Base-by-base conservation (phyloP, 2,888 invertebrate species). In the Ormia ochracea region DNA sequence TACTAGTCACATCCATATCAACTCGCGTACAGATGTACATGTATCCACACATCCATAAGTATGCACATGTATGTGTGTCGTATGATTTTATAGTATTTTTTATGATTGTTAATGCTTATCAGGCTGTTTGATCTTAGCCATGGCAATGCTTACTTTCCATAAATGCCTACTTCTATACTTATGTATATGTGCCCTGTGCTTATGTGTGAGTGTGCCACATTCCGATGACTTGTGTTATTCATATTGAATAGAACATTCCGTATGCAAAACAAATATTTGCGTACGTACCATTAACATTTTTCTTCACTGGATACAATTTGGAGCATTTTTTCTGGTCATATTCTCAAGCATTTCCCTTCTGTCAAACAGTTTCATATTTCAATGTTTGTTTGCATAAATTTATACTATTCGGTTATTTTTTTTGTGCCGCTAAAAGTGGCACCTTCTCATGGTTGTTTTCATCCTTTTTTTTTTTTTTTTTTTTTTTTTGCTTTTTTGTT, bases 211-310 rank as follows among this genome's bases (percentile, higher is more conserved):
- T 50, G 21, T 28, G n/a, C 28, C 38, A 3, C 38, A 56, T 21
- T 5, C 38, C 41, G 21, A 58, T 73, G 65, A 58, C 73, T 65
- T 73, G 56, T 58, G 19, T 9, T 43, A 14, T 2, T 41, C 12
- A 17, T 17, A 45, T 33, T 56, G 45, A 56, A 69, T 45, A 21
- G 7, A 14, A 28, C 23, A 61, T 23, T 70, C 33, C 17, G 56
- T 78, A 74, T 78, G 78, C 73, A 58, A 78, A 78, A 65, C 63
- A 74, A 69, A 50, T 54, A 69, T 69, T 74, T 68, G 48, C 28
- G 36, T 41, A 38, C 21, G n/a, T 50, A 28, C 28, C 43, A 3
- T 33, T 9, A 28, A 5, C 43, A 45, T 19, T 19, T 66, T 66
- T 38, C 28, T 17, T 28, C 7, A 1, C 52, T 23, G 38, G 19